These are phyloP conservation scores for Microcebus lehilahytsara DNA, from an alignment of 2,113 vertebrate genomes.

Conservation along the genomic window DNA sequence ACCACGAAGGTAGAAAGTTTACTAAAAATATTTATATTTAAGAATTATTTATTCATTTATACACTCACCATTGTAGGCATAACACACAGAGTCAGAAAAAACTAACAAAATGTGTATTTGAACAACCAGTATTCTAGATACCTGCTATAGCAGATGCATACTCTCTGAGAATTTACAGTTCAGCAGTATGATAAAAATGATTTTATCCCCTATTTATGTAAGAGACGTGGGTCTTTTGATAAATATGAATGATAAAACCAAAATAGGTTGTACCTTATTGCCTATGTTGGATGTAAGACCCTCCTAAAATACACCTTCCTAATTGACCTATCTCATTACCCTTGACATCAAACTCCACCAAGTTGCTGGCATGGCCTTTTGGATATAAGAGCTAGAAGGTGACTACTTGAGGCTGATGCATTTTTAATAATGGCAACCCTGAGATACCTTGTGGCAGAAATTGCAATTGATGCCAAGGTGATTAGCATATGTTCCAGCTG, in stretches of 20 bases:
- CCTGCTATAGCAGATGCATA: not conserved
- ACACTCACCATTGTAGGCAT: too few species aligned
- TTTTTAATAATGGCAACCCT: constrained; percentile 73
- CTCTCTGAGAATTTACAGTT: not conserved
- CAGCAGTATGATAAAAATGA: not conserved
- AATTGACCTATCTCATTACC: not conserved
- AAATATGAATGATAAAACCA: not conserved
- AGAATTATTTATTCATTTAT: not conserved
- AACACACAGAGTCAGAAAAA: not conserved
- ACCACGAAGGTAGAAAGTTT: not conserved
- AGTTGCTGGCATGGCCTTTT: constrained; percentile 39
- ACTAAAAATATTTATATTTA: not conserved
- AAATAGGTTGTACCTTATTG: not conserved
- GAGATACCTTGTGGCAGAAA: constrained; percentile 69
- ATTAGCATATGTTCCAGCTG: constrained; percentile 81
- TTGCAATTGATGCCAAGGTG: constrained; percentile 67
- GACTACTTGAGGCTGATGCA: constrained; percentile 58
- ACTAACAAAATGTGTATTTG: not conserved
- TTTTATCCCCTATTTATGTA: not conserved
- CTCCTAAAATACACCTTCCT: not conserved
- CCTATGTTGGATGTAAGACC: not conserved
- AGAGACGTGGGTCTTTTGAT: not conserved
- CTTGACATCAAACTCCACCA: constrained; percentile 43
- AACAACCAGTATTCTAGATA: not conserved
- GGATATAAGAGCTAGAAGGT: constrained; percentile 68